phyloP scores from a whole-genome alignment of 2,888 invertebrate species.

The Chrysotoxum bicinctum region DNA sequence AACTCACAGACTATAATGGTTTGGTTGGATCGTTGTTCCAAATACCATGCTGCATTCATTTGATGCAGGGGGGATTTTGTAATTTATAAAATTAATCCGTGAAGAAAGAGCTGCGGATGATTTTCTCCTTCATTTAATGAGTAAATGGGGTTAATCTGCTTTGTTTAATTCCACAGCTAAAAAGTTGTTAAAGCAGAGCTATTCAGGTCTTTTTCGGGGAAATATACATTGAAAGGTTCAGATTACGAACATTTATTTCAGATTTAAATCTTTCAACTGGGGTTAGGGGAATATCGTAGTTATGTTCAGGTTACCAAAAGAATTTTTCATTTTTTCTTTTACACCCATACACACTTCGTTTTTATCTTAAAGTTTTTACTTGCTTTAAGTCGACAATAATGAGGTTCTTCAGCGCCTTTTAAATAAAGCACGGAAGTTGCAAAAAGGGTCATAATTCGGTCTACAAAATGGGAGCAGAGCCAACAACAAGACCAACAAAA shows the following conservation, averaged over 20 bases:
- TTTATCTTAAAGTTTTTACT: neutral
- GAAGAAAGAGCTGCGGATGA: constrained; percentile 14
- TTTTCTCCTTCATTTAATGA: constrained; percentile 21
- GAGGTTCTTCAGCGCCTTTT: neutral
- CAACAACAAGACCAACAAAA: constrained; percentile 9
- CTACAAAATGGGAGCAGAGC: constrained; percentile 8
- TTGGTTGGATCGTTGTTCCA: constrained; percentile 3
- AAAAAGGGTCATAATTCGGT: neutral
- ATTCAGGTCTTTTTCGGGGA: neutral
- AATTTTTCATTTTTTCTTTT: no score
- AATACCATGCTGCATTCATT: constrained; percentile 4
- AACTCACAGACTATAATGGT: neutral
- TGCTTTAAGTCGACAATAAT: neutral
- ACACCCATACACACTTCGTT: neutral
- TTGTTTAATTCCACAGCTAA: constrained; percentile 3
- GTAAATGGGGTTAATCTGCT: constrained; percentile 17
- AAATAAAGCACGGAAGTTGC: constrained; percentile 49
- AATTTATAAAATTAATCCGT: constrained; percentile 21
- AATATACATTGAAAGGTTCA: neutral
- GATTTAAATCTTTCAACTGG: neutral
- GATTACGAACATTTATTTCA: neutral
- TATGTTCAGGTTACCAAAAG: no score
- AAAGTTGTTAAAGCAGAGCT: neutral
- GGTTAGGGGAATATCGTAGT: neutral
- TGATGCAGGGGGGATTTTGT: neutral